phyloP scores from a whole-genome alignment of 2,113 vertebrate genomes.

The Austrofundulus limnaeus region DNA sequence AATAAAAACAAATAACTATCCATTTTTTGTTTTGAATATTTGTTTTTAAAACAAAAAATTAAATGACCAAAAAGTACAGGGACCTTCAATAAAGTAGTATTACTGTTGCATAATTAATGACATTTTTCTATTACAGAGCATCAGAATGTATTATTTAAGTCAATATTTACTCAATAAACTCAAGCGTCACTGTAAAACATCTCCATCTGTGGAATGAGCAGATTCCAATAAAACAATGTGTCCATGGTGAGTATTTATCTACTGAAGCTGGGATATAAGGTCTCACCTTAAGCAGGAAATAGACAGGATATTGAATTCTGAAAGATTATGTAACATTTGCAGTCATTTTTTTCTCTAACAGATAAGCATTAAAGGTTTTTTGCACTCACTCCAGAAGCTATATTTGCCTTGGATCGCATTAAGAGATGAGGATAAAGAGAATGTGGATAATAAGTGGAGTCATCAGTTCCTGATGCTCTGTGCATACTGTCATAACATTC shows the following conservation, averaged over 20 bases:
- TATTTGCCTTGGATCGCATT: constrained; percentile 18
- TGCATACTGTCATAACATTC: neutral
- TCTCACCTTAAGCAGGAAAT: constrained; percentile 62
- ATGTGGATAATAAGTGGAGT: constrained; percentile 26
- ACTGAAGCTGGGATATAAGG: constrained; percentile 57
- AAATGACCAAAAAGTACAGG: too few relatives aligned
- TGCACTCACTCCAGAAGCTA: constrained; percentile 1
- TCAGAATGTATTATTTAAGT: neutral
- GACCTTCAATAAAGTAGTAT: neutral
- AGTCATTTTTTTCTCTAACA: constrained; percentile 5
- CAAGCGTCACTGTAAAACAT: constrained; percentile 29
- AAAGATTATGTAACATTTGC: constrained; percentile 44
- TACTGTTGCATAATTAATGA: neutral
- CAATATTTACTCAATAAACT: constrained; percentile 21
- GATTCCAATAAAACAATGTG: constrained; percentile 46
- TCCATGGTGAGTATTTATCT: constrained; percentile 58
- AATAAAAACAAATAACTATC: too few relatives aligned
- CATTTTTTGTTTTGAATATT: too few relatives aligned
- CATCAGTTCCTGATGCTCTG: constrained; percentile 12
- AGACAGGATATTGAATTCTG: constrained; percentile 70
- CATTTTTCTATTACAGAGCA: neutral
- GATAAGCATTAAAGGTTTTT: constrained; percentile 33
- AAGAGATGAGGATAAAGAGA: constrained; percentile 16
- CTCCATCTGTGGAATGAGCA: constrained; percentile 5
- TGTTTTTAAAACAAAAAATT: too few relatives aligned